phyloP scores from a whole-genome alignment of 2,888 invertebrate genomes.

The Orthosia gracilis region DNA sequence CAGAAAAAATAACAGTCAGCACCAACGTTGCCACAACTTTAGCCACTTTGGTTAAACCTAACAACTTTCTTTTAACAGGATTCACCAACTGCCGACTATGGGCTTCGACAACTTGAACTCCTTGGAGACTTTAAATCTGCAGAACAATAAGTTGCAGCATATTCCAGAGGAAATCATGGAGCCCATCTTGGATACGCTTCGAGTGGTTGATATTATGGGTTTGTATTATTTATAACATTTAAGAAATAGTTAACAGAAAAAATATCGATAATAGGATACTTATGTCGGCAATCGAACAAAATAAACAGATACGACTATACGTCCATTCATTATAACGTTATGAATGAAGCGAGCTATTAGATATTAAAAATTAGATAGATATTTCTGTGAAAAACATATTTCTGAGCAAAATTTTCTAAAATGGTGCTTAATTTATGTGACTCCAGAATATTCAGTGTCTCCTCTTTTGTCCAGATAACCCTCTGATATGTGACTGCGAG shows the following conservation, averaged over 20 bases:
- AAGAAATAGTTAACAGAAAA: background rate
- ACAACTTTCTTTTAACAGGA: slow-evolving; percentile 90
- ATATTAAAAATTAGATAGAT: background rate
- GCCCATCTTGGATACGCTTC: slow-evolving; percentile 96
- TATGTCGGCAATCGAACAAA: too few relatives aligned
- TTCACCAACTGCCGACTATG: slow-evolving; percentile 95
- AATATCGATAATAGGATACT: too few relatives aligned
- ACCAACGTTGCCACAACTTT: slow-evolving; percentile 36
- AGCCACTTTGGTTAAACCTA: slow-evolving; percentile 26
- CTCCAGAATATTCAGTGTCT: background rate
- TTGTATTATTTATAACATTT: slow-evolving; percentile 63
- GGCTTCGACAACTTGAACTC: slow-evolving; percentile 97
- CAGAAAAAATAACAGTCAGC: slow-evolving; percentile 30
- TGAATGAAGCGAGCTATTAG: too few relatives aligned
- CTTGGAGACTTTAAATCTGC: slow-evolving; percentile 96
- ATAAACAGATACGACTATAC: too few relatives aligned
- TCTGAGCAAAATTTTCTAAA: background rate
- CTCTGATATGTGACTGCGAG: slow-evolving; percentile 96
- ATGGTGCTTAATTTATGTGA: background rate
- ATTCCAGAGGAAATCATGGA: slow-evolving; percentile 97
- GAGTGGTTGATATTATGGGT: slow-evolving; percentile 97
- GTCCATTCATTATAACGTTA: too few relatives aligned
- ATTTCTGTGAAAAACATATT: background rate
- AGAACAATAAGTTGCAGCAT: slow-evolving; percentile 96
- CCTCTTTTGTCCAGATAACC: slow-evolving; percentile 93